Evolutionary conservation across 2,797 vertebrate species (phyloP).

Genomic region (Galaxias olidus): DNA sequence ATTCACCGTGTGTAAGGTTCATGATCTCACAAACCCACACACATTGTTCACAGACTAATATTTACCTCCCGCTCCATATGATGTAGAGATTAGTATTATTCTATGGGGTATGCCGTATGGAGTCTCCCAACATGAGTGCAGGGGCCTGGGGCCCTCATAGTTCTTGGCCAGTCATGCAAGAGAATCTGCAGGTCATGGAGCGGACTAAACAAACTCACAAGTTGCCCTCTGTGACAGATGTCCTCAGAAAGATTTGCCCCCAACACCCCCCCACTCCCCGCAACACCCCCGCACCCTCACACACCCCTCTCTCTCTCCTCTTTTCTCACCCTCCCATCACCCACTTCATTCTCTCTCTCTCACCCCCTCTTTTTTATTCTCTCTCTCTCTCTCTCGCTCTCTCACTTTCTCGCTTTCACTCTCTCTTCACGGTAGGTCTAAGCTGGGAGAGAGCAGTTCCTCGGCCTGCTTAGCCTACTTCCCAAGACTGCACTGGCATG

Average conservation of each 20-base stretch:
- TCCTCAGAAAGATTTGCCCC: conserved; percentile 65
- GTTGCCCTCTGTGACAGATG: conserved; percentile 71
- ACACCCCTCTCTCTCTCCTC: conserved; percentile 41
- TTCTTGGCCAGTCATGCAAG: conserved; percentile 70
- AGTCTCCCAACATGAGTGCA: conserved; percentile 44
- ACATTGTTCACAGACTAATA: too few species aligned
- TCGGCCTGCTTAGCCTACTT: conserved; percentile 69
- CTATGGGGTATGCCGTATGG: conserved; percentile 30
- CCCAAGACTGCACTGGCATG: conserved; percentile 58
- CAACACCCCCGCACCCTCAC: conserved; percentile 33
- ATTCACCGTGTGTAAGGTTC: too few species aligned
- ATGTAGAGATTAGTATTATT: conserved; percentile 17
- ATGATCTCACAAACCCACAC: too few species aligned
- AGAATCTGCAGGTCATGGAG: conserved; percentile 65
- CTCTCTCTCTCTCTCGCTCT: conserved; percentile 26
- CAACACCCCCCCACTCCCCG: conserved; percentile 13
- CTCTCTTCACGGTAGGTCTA: conserved; percentile 10
- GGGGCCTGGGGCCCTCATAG: conserved; percentile 53
- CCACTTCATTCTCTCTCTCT: conserved; percentile 19
- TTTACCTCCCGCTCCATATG: background rate
- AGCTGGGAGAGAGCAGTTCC: conserved; percentile 54
- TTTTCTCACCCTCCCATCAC: conserved; percentile 10
- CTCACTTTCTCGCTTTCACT: conserved; percentile 1
- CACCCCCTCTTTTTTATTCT: background rate
- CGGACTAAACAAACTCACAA: conserved; percentile 67